These are phyloP conservation scores for Carduelis carduelis DNA, from an alignment of 2,797 vertebrate genomes.

Conservation along the genomic window DNA sequence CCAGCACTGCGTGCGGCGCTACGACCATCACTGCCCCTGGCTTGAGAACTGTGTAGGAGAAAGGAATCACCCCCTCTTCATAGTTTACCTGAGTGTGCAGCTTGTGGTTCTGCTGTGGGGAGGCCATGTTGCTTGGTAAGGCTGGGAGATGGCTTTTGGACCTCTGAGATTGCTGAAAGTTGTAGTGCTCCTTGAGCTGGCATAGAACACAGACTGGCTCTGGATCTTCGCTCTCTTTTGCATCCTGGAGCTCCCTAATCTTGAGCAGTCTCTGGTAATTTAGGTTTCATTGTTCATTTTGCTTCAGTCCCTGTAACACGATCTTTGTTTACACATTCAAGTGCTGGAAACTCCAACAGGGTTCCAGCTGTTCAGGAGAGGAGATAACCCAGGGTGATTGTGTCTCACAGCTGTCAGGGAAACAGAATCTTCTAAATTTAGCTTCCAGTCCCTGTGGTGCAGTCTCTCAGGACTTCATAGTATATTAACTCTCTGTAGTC, in stretches of 20 bases:
- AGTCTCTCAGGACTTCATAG: background rate
- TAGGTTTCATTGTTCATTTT: background rate
- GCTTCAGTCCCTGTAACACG: background rate
- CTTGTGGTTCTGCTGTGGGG: conserved; percentile 89
- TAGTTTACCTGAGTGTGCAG: conserved; percentile 85
- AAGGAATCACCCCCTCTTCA: conserved; percentile 90
- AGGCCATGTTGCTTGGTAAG: conserved; percentile 86
- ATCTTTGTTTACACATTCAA: background rate
- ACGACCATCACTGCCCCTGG: conserved; percentile 97
- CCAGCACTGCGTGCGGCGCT: conserved; percentile 89
- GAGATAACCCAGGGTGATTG: background rate
- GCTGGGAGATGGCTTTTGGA: background rate
- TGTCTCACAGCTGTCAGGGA: background rate
- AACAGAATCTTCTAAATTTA: background rate
- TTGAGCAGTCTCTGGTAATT: background rate
- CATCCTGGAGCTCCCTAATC: background rate
- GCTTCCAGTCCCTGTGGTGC: background rate
- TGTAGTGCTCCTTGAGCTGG: background rate
- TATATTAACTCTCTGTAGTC: background rate
- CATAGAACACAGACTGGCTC: background rate
- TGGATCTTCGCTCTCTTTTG: background rate
- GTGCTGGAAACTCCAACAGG: background rate
- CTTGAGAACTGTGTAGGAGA: conserved; percentile 96
- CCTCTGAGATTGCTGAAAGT: background rate
- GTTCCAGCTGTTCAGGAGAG: background rate